Evolutionary conservation across 1,140 invertebrate genomes (phyloP), one percentile per base, ranked within the genome.

Genomic region (Cheumatopsyche charites): DNA sequence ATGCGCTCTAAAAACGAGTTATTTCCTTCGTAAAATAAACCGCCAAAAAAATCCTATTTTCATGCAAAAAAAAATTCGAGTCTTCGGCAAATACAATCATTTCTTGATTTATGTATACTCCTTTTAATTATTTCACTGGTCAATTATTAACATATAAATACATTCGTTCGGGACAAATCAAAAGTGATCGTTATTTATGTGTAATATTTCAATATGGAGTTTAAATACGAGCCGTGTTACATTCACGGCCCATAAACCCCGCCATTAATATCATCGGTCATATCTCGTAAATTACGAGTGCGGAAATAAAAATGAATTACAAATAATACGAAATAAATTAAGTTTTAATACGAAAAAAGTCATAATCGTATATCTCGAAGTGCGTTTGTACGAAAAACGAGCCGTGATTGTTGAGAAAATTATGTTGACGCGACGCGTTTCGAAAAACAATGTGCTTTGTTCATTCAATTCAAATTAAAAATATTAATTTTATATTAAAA

Each of bases 191-290:
- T 52, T 52, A 52, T 52, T 52, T 17, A 15, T 9, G 19, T 52
- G 47, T 52, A 52, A 52, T 52, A 52, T 52, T 52, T 52, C 47
- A 52, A 52, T 52, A 52, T 36, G 29, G 29, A 36, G 3, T 36
- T 36, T 36, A 36, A 36, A 36, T 36, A 36, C 29, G 29, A 36
- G 29, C 9, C 29, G 29, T 36, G 29, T 17, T 52, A 52, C 15
- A 52, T 19, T 52, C 47, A 52, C 15, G 47, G n/a, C 47, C 19
- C 47, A 52, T 52, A 52, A 52, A 52, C 15, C 19, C 19, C 47
- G 47, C 47, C 19, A 52, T 52, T 52, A 52, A 52, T 52, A 17
- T 19, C n/a, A 5, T 19, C 47, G 47, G 15, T 6, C 47, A 19
- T 15, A 17, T 52, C 47, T 52, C 19, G 47, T 52, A 52, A 52